Conservation (phyloP, 2,797 vertebrate genomes). For the Danio jaintianensis region DNA sequence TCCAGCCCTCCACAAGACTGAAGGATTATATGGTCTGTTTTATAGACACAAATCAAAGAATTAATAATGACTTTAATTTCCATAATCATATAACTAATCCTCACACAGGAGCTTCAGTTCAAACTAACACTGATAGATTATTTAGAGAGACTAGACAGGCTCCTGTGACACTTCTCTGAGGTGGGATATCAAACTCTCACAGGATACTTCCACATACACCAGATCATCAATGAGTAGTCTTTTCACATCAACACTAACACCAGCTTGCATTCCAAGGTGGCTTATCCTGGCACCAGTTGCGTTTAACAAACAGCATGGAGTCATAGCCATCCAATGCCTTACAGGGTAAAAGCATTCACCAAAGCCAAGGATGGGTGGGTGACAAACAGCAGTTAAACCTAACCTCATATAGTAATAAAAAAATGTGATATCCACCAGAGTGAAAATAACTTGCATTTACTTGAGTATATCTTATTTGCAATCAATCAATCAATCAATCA, state of each 20-base stretch:
- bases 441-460: background rate
- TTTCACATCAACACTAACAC: slow-evolving; percentile 33
- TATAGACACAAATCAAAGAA: background rate
- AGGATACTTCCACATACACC: slow-evolving; percentile 39
- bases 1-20: background rate
- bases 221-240: slow-evolving; percentile 21
- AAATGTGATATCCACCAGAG: slow-evolving; percentile 19
- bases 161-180: background rate
- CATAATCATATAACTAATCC: background rate
- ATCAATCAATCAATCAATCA: too few relatives aligned
- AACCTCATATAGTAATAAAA: slow-evolving; percentile 60
- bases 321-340: slow-evolving; percentile 51
- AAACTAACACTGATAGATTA: background rate
- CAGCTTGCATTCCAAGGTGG: slow-evolving; percentile 56
- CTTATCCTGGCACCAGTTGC: slow-evolving; percentile 56
- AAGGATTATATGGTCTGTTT: background rate
- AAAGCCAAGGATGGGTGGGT: slow-evolving; percentile 51
- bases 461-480: too few relatives aligned
- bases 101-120: background rate
- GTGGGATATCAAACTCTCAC: slow-evolving; percentile 3
- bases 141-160: background rate
- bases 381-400: slow-evolving; percentile 36
- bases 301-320: slow-evolving; percentile 56
- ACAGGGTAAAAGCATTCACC: slow-evolving; percentile 65
- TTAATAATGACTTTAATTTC: background rate